Evolutionary conservation across 2,113 vertebrate species (phyloP).

Genomic region (Upupa epops): DNA sequence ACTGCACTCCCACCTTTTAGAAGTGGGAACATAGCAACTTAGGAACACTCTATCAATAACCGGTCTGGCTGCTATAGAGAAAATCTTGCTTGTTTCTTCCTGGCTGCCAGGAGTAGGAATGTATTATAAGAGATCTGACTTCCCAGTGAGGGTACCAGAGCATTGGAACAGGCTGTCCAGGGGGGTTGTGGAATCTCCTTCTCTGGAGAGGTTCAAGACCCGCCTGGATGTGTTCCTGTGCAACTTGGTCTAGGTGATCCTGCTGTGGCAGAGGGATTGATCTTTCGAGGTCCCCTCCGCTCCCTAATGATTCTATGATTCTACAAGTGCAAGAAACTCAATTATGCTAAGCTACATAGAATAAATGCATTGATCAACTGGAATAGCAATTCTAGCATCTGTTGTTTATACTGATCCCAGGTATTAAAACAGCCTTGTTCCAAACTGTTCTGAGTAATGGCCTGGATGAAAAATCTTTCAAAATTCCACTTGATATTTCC

Average conservation of each 20-base stretch:
- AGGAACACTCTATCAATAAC: neutral
- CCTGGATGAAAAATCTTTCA: neutral
- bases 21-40: neutral
- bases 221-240: too few relatives aligned
- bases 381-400: neutral
- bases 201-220: too few relatives aligned
- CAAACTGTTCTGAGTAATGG: neutral
- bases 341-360: neutral
- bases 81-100: neutral
- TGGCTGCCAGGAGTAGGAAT: neutral
- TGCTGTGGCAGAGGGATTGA: too few relatives aligned
- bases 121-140: neutral
- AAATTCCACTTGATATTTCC: neutral
- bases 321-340: neutral
- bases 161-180: too few relatives aligned
- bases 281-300: too few relatives aligned
- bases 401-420: neutral
- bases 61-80: neutral
- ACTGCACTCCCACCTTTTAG: neutral
- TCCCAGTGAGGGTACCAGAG: too few relatives aligned
- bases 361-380: neutral
- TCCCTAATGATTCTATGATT: too few relatives aligned
- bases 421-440: neutral
- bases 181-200: too few relatives aligned
- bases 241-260: too few relatives aligned